These are phyloP conservation scores for Lamprologus callipterus DNA, from an alignment of 2,113 vertebrate genomes.

Conservation along the genomic window DNA sequence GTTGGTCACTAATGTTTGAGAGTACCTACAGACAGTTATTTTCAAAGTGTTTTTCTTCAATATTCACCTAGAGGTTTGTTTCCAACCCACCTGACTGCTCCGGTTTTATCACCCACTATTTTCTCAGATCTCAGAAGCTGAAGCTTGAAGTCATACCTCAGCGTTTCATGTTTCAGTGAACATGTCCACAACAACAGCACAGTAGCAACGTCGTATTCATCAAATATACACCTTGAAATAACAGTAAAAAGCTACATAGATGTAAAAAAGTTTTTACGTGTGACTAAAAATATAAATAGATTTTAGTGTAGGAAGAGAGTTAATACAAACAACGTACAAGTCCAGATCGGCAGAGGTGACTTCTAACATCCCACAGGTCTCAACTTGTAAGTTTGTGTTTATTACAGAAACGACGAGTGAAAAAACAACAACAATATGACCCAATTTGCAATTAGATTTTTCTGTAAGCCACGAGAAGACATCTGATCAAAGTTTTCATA, in stretches of 20 bases:
- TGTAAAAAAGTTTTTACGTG: fast-evolving
- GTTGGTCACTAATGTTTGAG: neutral
- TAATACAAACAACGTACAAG: neutral
- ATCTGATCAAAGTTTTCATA: neutral
- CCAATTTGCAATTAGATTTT: neutral
- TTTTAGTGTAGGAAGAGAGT: neutral
- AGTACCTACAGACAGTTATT: neutral
- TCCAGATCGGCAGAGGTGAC: neutral
- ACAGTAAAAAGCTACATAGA: neutral
- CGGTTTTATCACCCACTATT: neutral
- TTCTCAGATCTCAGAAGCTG: neutral
- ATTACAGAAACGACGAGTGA: neutral
- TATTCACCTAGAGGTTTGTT: neutral
- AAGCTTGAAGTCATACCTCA: neutral
- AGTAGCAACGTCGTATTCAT: neutral
- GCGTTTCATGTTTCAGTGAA: neutral
- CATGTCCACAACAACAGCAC: neutral
- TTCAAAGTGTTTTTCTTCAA: neutral
- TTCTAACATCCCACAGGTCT: neutral
- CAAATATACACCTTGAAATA: neutral
- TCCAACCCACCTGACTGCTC: neutral
- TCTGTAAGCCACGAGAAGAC: neutral
- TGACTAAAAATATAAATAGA: neutral
- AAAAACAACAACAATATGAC: neutral
- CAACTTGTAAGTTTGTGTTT: neutral